These are phyloP conservation scores for Emys orbicularis DNA, from an alignment of 2,797 vertebrate genomes.

Conservation along the genomic window DNA sequence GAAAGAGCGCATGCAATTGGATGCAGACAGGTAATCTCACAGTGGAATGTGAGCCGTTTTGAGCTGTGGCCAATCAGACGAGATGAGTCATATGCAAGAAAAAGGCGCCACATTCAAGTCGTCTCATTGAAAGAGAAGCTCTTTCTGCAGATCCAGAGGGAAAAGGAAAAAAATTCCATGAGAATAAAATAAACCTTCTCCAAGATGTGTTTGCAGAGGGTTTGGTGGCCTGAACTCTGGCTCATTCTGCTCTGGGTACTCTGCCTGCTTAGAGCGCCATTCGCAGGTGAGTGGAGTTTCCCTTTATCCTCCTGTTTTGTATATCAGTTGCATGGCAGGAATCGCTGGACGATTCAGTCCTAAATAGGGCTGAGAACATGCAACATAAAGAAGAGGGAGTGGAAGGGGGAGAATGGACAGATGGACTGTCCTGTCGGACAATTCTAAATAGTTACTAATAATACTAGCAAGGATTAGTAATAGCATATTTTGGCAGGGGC, in stretches of 20 bases:
- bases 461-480: not conserved
- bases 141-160: not conserved
- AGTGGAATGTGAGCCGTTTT: too few relatives aligned
- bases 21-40: too few relatives aligned
- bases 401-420: not conserved
- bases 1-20: not conserved
- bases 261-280: rapidly evolving
- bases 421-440: not conserved
- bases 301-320: rapidly evolving
- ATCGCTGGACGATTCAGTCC: not conserved
- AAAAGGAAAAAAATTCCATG: rapidly evolving
- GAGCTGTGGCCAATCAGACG: too few relatives aligned
- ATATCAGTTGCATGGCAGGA: not conserved
- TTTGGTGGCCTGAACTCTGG: not conserved
- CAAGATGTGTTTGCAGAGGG: rapidly evolving
- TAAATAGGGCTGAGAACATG: not conserved
- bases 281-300: rapidly evolving
- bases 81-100: not conserved
- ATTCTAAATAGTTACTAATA: not conserved
- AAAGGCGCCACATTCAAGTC: rapidly evolving
- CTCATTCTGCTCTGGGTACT: not conserved
- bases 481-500: not conserved
- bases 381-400: not conserved
- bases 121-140: not conserved
- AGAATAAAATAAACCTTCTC: not conserved